Conservation (phyloP, 2,797 vertebrate genomes). For the Anas bahamensis region DNA sequence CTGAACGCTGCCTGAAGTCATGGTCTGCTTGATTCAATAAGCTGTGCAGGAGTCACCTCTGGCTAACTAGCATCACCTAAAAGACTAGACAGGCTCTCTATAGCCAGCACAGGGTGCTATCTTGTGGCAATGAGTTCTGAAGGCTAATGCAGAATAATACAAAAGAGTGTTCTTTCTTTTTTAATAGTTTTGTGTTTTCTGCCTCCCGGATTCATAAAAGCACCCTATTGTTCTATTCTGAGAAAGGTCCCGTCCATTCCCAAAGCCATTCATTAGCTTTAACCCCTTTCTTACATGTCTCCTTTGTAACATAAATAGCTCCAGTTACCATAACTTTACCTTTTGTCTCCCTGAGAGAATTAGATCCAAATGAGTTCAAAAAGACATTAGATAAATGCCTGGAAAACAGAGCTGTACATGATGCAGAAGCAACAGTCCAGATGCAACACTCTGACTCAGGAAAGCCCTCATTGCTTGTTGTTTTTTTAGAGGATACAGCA, state of each 20-base stretch:
- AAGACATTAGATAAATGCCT: slow-evolving; percentile 15
- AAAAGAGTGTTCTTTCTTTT: slow-evolving; percentile 54
- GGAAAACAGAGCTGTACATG: neutral
- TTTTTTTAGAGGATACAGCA: neutral
- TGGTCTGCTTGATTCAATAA: neutral
- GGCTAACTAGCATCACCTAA: neutral
- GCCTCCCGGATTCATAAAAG: slow-evolving; percentile 54
- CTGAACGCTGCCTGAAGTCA: neutral
- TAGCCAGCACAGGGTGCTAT: neutral
- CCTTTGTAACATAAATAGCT: slow-evolving; percentile 50
- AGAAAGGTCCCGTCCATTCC: slow-evolving; percentile 56
- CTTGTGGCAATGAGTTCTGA: slow-evolving; percentile 10
- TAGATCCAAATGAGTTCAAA: slow-evolving; percentile 42
- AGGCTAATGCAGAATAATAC: neutral
- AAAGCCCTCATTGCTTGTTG: neutral
- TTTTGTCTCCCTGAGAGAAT: slow-evolving; percentile 46
- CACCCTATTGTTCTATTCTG: slow-evolving; percentile 59
- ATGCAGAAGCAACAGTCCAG: slow-evolving; percentile 12
- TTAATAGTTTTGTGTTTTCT: slow-evolving; percentile 63
- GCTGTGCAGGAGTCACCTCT: neutral
- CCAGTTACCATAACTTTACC: slow-evolving; percentile 54
- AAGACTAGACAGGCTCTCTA: neutral
- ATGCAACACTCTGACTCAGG: neutral
- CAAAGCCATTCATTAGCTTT: slow-evolving; percentile 60
- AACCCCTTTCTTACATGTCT: slow-evolving; percentile 36